A percentile compares a stretch with the other conserved stretches of the same genome.
These are phyloP conservation scores for Acronicta leporina DNA, from an alignment of 2,888 invertebrate genomes.

Conservation along the genomic window DNA sequence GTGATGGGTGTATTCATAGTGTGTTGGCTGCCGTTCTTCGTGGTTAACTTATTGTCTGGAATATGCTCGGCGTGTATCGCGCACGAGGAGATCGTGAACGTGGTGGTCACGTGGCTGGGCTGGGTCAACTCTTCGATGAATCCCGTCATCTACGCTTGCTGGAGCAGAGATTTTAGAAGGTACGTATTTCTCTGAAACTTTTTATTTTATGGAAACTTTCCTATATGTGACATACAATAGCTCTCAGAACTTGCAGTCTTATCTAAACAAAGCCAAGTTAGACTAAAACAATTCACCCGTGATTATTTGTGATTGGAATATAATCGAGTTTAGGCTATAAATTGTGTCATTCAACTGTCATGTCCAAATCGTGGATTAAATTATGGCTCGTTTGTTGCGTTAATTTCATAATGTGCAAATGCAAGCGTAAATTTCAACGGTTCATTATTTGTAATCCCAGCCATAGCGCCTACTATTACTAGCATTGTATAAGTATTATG, in stretches of 20 bases:
- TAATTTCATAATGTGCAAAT: conserved; percentile 7
- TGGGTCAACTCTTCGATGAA: conserved; percentile 99
- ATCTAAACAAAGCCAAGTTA: too few relatives aligned
- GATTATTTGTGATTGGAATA: conserved; percentile 3
- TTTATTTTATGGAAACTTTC: background rate
- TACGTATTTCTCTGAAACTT: conserved; percentile 72
- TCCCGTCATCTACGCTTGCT: conserved; percentile 99
- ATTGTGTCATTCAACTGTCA: conserved; percentile 28
- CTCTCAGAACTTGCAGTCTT: too few relatives aligned
- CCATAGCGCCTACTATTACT: background rate
- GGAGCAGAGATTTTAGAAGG: conserved; percentile 98
- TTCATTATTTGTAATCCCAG: background rate
- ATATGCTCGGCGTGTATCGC: conserved; percentile 96
- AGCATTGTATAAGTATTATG: background rate
- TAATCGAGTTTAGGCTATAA: conserved; percentile 16
- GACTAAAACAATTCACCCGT: conserved; percentile 5
- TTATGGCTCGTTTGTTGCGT: conserved; percentile 4
- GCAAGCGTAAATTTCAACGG: background rate
- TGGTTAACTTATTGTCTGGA: conserved; percentile 97
- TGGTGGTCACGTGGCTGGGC: conserved; percentile 97
- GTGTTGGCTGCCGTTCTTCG: conserved; percentile 99
- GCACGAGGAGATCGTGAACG: conserved; percentile 95
- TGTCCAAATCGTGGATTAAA: conserved; percentile 8
- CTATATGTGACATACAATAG: background rate
- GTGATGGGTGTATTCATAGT: conserved; percentile 99